Conservation (phyloP, 2,888 invertebrate genomes). For the Nebria salina region DNA sequence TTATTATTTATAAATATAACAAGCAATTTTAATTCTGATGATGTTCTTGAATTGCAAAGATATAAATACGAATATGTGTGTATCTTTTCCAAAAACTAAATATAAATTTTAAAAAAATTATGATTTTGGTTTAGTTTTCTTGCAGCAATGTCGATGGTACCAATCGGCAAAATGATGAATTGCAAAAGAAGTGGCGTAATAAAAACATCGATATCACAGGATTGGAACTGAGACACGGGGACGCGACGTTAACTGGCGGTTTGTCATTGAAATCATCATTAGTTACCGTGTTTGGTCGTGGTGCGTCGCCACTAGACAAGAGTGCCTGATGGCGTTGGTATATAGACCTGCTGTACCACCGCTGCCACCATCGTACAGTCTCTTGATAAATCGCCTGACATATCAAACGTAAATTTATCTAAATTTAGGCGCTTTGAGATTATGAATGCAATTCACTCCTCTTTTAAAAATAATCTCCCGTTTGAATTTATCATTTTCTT, state of each 20-base stretch:
- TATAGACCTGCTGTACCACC: not conserved
- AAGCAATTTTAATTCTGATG: too few relatives aligned
- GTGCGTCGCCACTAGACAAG: conserved; percentile 32
- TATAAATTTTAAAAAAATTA: too few relatives aligned
- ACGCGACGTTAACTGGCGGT: conserved; percentile 10
- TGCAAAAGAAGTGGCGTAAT: conserved; percentile 40
- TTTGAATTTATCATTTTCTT: conserved; percentile 46
- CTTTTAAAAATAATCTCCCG: conserved; percentile 39
- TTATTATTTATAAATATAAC: too few relatives aligned
- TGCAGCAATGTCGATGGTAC: not conserved
- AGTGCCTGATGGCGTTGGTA: conserved; percentile 2
- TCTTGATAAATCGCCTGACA: conserved; percentile 46
- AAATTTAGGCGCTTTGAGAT: conserved; percentile 46
- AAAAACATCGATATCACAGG: conserved; percentile 36
- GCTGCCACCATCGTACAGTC: conserved; percentile 1
- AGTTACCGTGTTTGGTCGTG: conserved; percentile 41
- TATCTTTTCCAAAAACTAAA: too few relatives aligned
- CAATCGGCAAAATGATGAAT: conserved; percentile 45
- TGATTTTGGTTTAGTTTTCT: not conserved
- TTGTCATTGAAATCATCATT: conserved; percentile 48
- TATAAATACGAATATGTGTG: too few relatives aligned
- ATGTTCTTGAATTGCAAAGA: too few relatives aligned
- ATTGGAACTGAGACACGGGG: conserved; percentile 15
- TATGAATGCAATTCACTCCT: conserved; percentile 46
- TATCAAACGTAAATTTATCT: conserved; percentile 47